These are phyloP conservation scores for Epirrhoe alternata DNA, from an alignment of 2,888 invertebrate species.

Conservation along the genomic window DNA sequence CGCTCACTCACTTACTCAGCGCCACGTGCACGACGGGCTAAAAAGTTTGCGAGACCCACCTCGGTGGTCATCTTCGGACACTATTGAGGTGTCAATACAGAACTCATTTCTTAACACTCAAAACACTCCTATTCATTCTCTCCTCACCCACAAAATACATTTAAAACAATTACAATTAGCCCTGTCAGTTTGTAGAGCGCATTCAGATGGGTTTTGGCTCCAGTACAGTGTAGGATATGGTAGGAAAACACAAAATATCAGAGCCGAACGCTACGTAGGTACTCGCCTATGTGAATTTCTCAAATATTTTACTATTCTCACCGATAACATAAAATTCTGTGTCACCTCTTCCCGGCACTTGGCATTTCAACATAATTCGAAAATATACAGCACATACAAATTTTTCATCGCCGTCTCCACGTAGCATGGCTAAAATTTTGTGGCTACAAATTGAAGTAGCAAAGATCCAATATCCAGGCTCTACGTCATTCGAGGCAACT, in stretches of 20 bases:
- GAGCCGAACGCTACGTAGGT: too few species aligned
- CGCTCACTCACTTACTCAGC: not conserved
- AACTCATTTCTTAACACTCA: too few species aligned
- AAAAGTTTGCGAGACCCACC: too few species aligned
- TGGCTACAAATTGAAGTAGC: not conserved
- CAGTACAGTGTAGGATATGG: too few species aligned
- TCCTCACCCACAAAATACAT: too few species aligned
- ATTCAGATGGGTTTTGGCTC: too few species aligned
- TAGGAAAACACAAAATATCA: too few species aligned
- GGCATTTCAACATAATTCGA: not conserved
- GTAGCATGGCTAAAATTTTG: not conserved
- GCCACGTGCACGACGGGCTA: not conserved
- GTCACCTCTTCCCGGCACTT: not conserved
- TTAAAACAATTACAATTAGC: too few species aligned
- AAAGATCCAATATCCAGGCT: not conserved
- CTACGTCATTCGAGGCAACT: constrained; percentile 8
- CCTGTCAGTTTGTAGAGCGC: too few species aligned
- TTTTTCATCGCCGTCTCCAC: not conserved
- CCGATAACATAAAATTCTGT: not conserved
- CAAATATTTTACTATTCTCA: not conserved
- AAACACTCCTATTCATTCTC: too few species aligned
- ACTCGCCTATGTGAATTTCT: not conserved
- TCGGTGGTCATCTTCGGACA: too few species aligned
- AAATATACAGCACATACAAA: not conserved
- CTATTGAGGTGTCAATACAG: too few species aligned